Conservation (phyloP, 2,797 vertebrate species). For the Enteromius afrohamiltoni region DNA sequence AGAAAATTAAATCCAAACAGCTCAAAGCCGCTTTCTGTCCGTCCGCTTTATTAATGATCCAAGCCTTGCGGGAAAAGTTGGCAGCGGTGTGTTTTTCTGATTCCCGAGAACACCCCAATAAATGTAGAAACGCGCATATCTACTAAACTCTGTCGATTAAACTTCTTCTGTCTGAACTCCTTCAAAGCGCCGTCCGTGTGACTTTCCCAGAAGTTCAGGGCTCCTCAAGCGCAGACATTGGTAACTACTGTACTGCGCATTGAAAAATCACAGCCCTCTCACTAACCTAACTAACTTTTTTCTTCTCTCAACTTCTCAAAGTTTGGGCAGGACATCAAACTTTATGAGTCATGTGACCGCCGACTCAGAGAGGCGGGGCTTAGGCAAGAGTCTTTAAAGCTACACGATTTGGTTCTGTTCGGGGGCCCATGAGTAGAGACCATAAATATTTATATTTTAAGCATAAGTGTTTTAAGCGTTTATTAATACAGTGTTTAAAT, state of each 20-base stretch:
- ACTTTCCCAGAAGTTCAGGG: slow-evolving; percentile 10
- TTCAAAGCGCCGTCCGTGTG: slow-evolving; percentile 3
- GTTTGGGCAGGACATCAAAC: slow-evolving; percentile 83
- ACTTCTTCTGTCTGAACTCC: slow-evolving; percentile 21
- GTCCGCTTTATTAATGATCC: slow-evolving; percentile 70
- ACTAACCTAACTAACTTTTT: slow-evolving; percentile 68
- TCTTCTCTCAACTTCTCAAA: slow-evolving; percentile 72
- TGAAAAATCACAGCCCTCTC: slow-evolving; percentile 77
- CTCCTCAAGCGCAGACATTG: slow-evolving; percentile 38
- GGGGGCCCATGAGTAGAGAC: neutral
- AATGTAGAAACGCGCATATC: slow-evolving; percentile 77
- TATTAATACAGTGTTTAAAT: neutral
- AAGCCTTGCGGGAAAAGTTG: slow-evolving; percentile 61
- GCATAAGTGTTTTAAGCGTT: neutral
- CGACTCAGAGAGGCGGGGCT: slow-evolving; percentile 71
- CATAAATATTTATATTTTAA: neutral
- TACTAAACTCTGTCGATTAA: slow-evolving; percentile 63
- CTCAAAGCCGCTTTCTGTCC: slow-evolving; percentile 45
- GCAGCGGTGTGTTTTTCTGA: slow-evolving; percentile 61
- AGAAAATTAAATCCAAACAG: slow-evolving; percentile 61
- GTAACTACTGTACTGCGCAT: slow-evolving; percentile 45
- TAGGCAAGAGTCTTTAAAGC: slow-evolving; percentile 74
- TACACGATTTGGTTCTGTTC: slow-evolving; percentile 48
- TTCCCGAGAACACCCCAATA: slow-evolving; percentile 72
- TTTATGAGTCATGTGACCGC: slow-evolving; percentile 81